phyloP scores from a whole-genome alignment of 2,113 vertebrate genomes.

The Spilogale gracilis region DNA sequence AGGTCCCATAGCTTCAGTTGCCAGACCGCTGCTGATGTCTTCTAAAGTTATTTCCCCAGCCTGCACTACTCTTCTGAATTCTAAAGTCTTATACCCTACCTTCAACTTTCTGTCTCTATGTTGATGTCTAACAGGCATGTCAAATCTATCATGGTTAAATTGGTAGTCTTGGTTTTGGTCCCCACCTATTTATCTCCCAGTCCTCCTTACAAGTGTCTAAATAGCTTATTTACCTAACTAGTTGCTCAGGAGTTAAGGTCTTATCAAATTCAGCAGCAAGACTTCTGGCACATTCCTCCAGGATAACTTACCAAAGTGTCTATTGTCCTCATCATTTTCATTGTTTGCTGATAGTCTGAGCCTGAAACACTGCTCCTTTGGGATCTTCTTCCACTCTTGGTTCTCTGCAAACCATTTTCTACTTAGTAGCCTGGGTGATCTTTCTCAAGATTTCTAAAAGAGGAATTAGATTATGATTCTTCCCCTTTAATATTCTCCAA shows the following conservation, averaged over 20 bases:
- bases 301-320: neutral
- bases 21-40: neutral
- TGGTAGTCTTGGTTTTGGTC: neutral
- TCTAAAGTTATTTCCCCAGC: neutral
- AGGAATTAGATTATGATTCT: neutral
- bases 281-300: neutral
- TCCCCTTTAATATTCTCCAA: neutral
- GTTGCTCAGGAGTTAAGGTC: neutral
- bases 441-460: slow-evolving; percentile 5
- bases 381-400: neutral
- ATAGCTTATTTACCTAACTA: neutral
- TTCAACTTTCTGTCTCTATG: neutral
- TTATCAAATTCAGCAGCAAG: neutral
- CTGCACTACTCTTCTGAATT: neutral
- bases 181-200: neutral
- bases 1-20: neutral
- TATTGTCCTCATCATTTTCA: neutral
- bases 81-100: neutral
- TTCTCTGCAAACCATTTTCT: neutral
- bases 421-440: neutral
- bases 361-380: neutral
- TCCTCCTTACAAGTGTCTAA: neutral
- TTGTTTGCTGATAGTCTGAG: neutral
- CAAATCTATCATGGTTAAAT: neutral
- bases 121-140: neutral